A percentile compares a stretch with the other conserved stretches of the same genome.
Conservation (phyloP, 1,140 invertebrate genomes). For the Eriocheir sinensis region DNA sequence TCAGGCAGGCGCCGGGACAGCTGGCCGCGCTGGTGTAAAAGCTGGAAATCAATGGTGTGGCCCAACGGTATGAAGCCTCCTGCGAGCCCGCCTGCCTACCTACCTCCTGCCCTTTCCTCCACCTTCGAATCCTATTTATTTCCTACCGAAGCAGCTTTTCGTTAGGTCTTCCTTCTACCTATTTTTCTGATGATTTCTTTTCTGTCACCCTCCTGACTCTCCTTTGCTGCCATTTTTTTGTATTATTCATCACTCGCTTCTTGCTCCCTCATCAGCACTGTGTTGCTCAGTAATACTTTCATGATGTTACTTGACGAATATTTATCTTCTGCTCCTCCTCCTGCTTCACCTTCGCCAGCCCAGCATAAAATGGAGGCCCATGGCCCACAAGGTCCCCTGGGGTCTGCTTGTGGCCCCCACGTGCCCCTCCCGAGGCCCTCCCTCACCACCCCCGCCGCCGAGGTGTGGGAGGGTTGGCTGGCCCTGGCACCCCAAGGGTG, state of each 20-base stretch:
- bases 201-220: neutral
- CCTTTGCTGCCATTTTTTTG: no score
- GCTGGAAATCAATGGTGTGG: conserved; percentile 22
- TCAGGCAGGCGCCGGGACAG: conserved; percentile 15
- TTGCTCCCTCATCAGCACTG: no score
- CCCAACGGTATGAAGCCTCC: neutral
- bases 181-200: neutral
- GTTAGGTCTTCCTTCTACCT: no score
- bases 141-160: no score
- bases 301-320: neutral
- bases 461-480: neutral
- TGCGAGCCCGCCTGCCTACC: conserved; percentile 6
- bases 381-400: conserved; percentile 30
- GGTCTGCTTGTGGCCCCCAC: neutral
- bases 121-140: no score
- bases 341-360: neutral
- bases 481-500: neutral
- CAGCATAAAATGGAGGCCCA: conserved; percentile 47
- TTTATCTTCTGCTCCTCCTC: neutral
- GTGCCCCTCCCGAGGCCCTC: neutral
- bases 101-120: neutral
- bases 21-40: conserved; percentile 12
- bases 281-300: no score
- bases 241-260: no score
- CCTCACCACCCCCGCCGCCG: neutral